A percentile compares a stretch with the other conserved stretches of the same genome.
Evolutionary conservation across 53 echinoderm and acorn worm genomes (phyloP).

Genomic region (Hippasteria phrygiana): DNA sequence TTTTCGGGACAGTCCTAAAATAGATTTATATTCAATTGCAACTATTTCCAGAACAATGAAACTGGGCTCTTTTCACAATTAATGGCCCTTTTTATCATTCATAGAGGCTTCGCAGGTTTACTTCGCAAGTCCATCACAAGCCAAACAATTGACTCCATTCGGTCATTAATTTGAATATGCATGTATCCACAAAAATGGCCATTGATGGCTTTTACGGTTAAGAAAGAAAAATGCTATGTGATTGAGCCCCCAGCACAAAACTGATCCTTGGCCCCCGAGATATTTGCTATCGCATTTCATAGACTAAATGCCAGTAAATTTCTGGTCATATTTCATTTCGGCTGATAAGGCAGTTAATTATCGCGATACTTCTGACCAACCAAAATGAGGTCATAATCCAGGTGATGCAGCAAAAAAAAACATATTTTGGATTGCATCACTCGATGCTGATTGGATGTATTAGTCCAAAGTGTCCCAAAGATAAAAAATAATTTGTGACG

Average conservation of each 20-base stretch:
- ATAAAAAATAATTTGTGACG: no score
- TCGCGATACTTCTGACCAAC: neutral
- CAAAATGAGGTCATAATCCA: neutral
- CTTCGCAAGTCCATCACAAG: no score
- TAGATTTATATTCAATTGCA: no score
- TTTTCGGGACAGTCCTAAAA: no score
- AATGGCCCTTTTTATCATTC: no score
- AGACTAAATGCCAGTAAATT: neutral
- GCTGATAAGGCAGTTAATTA: constrained; percentile 5
- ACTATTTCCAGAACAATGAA: no score
- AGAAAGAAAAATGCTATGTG: neutral
- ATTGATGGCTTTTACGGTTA: neutral
- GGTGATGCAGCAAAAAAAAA: neutral
- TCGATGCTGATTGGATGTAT: neutral
- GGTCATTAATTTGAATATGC: no score
- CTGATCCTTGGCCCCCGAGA: neutral
- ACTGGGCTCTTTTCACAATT: no score
- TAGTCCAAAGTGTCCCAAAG: no score
- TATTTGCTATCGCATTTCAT: constrained; percentile 8
- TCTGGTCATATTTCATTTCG: neutral
- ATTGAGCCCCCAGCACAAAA: neutral
- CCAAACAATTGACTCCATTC: no score
- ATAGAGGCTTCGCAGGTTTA: no score
- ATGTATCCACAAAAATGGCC: neutral
- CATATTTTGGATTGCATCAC: neutral